Conservation (phyloP, 53 echinoderm and acorn worm species). For the Stichopus horrens region DNA sequence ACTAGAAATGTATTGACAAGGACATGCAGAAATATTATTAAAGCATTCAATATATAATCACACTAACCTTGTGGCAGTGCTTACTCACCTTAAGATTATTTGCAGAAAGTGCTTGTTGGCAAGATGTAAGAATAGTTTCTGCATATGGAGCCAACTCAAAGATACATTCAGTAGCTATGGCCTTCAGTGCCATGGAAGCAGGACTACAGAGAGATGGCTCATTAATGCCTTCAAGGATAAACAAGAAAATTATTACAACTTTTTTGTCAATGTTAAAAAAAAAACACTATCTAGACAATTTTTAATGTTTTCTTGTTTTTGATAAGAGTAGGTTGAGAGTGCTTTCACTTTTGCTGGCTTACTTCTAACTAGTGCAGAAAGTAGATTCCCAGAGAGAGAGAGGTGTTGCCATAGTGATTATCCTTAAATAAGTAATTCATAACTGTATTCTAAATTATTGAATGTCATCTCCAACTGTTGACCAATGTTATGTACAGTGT, state of each 20-base stretch:
- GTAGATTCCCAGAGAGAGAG: too few relatives aligned
- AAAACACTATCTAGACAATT: not conserved
- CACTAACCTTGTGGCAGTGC: not conserved
- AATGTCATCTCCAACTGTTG: too few relatives aligned
- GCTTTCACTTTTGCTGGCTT: too few relatives aligned
- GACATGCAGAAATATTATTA: not conserved
- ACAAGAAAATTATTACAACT: constrained; percentile 3
- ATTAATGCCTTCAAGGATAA: constrained; percentile 63
- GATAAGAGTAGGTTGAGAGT: not conserved
- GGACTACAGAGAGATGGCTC: constrained; percentile 78
- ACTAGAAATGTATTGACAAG: not conserved
- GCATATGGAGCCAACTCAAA: constrained; percentile 81
- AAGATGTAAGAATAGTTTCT: constrained; percentile 74
- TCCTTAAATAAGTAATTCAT: too few relatives aligned
- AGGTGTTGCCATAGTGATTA: too few relatives aligned
- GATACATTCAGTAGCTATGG: constrained; percentile 85
- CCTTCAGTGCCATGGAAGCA: constrained; percentile 93
- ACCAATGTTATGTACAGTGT: too few relatives aligned
- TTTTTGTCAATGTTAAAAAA: not conserved
- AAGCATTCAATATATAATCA: not conserved
- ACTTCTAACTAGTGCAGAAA: too few relatives aligned
- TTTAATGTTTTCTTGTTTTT: not conserved
- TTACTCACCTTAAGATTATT: constrained; percentile 78
- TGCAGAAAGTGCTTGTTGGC: constrained; percentile 72
- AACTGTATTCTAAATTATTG: too few relatives aligned